Evolutionary conservation across 2,888 invertebrate genomes (phyloP).

Genomic region (Tachina lurida): DNA sequence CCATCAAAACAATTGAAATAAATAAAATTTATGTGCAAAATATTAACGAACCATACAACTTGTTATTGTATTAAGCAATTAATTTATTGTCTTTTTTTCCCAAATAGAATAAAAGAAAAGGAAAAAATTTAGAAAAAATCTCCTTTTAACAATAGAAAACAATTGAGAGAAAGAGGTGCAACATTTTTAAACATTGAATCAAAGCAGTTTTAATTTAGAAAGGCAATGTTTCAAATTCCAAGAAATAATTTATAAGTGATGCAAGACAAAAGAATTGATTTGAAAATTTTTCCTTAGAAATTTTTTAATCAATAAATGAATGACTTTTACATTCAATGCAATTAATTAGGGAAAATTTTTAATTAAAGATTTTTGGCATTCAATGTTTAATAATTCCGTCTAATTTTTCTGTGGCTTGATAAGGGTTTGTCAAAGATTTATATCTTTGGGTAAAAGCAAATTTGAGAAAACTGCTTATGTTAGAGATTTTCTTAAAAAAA

Average conservation of each 20-base stretch:
- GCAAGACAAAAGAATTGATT: slow-evolving; percentile 40
- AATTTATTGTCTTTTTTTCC: slow-evolving; percentile 62
- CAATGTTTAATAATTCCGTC: slow-evolving; percentile 10
- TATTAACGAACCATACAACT: slow-evolving; percentile 72
- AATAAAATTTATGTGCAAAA: slow-evolving; percentile 59
- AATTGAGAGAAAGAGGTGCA: slow-evolving; percentile 48
- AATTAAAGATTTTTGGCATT: slow-evolving; percentile 46
- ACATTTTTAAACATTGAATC: slow-evolving; percentile 8
- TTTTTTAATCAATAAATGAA: not conserved
- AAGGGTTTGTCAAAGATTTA: slow-evolving; percentile 62
- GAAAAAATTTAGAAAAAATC: not conserved
- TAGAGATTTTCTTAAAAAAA: not conserved
- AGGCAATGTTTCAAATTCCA: not conserved
- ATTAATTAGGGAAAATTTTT: slow-evolving; percentile 61
- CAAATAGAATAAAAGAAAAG: not conserved
- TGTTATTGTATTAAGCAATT: slow-evolving; percentile 70
- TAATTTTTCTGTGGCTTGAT: slow-evolving; percentile 41
- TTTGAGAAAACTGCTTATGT: not conserved
- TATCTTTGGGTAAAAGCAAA: not conserved
- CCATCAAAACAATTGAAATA: slow-evolving; percentile 46
- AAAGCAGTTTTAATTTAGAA: slow-evolving; percentile 19
- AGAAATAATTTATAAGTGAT: slow-evolving; percentile 70
- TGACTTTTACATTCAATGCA: slow-evolving; percentile 43
- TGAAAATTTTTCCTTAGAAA: slow-evolving; percentile 1
- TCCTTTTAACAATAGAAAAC: slow-evolving; percentile 4